Base-by-base conservation (phyloP, 2,113 vertebrate genomes). In the Larimichthys polyactis region DNA sequence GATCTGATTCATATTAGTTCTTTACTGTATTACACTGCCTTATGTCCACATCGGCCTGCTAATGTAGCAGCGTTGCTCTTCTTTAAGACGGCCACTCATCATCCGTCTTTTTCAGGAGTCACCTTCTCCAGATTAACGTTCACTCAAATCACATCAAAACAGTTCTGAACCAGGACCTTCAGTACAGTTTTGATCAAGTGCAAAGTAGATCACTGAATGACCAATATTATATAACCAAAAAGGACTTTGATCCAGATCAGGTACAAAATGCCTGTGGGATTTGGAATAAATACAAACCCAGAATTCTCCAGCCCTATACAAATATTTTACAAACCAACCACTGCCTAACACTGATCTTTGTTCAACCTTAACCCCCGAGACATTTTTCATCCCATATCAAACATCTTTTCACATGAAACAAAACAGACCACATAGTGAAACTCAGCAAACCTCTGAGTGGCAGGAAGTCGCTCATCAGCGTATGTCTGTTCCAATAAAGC, bases 401-500 rank as follows among this genome's bases (percentile, higher is more conserved):
- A 71, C 64, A 48, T 1, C 15, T 40, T 81, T 75, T 86, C 55
- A 36, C 48, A 71, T 15, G 46, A 10, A 7, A 54, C 15, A 55
- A 29, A 64, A 4, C 54, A 57, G 6, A 49, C 24, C 20, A 22
- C 11, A 44, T 3, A 7, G 15, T 82, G 49, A 71, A 64, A 68
- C 71, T 63, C 22, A 46, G 72, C 62, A 46, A 59, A 69, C n/a
- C 15, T 40, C 43, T 14, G 58, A 40, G 46, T 51, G n/a, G 14
- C 40, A 71, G 59, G 58, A 85, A 67, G 40, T 20, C 67, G 8
- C 60, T 71, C 60, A 71, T 75, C 48, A 83, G 40, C 46, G 11
- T 29, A 51, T 22, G 2, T 32, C 40, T 65, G 1, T 32, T 66
- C 2, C 44, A 19, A 14, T 60, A 17, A 82, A 82, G 36, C 20